Conservation (phyloP, 2,797 vertebrate species). For the Sternotherus odoratus region DNA sequence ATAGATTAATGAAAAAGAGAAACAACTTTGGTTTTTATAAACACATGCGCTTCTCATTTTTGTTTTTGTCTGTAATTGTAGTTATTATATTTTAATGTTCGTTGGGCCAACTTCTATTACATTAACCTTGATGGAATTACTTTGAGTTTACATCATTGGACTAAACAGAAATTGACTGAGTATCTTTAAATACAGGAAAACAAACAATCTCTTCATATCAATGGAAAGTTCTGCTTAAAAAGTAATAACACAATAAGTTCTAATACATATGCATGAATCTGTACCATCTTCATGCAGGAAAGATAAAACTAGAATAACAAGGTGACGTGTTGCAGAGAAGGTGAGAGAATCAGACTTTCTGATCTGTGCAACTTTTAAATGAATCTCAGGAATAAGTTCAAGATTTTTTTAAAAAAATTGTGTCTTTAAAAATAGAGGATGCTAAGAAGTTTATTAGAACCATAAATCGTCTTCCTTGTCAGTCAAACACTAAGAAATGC, state of each 20-base stretch:
- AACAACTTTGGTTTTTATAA: background rate
- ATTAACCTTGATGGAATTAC: conserved; percentile 58
- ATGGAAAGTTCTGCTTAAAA: conserved; percentile 66
- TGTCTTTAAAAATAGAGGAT: conserved; percentile 74
- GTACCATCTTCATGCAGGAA: conserved; percentile 62
- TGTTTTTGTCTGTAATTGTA: conserved; percentile 38
- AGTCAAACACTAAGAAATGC: conserved; percentile 78
- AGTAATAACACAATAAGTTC: conserved; percentile 61
- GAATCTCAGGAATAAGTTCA: conserved; percentile 74
- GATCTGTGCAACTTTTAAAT: conserved; percentile 66
- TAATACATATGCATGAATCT: conserved; percentile 74
- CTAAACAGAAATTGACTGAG: conserved; percentile 50
- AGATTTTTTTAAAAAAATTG: conserved; percentile 39
- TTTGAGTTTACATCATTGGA: conserved; percentile 24
- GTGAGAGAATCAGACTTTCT: conserved; percentile 56
- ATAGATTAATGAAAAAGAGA: background rate
- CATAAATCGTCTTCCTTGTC: conserved; percentile 79
- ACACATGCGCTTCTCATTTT: background rate
- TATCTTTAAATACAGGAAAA: conserved; percentile 58
- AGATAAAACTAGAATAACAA: conserved; percentile 77
- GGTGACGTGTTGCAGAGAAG: conserved; percentile 70
- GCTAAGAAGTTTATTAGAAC: conserved; percentile 78
- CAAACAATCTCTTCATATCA: conserved; percentile 54
- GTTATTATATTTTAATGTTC: background rate
- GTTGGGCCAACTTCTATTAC: conserved; percentile 25